phyloP scores from a whole-genome alignment of 2,888 invertebrate species.

The Pristionchus arcanus region DNA sequence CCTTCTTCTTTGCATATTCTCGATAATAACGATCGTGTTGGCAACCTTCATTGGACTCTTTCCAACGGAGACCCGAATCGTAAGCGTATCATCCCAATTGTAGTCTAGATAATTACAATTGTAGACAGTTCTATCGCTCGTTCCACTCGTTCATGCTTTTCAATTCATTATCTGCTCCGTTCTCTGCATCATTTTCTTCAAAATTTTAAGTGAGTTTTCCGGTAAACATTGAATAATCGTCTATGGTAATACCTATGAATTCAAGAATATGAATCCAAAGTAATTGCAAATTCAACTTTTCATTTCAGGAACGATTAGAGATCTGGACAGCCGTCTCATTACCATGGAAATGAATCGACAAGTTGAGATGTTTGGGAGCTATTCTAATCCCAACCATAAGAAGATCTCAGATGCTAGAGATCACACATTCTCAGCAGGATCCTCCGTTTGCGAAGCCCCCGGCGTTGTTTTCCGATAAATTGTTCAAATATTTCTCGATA shows the following conservation, averaged over 20 bases:
- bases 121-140: background rate
- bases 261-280: background rate
- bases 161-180: background rate
- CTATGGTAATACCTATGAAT: too few species aligned
- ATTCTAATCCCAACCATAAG: background rate
- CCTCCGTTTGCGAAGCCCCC: background rate
- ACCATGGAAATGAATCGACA: background rate
- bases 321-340: background rate
- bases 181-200: background rate
- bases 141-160: constrained; percentile 26
- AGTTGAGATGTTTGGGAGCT: background rate
- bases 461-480: constrained; percentile 12
- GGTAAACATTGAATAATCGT: background rate
- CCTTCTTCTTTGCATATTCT: background rate
- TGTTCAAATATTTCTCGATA: too few species aligned
- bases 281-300: too few species aligned
- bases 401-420: background rate
- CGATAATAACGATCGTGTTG: background rate
- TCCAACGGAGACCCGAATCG: constrained; percentile 1
- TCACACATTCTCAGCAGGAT: background rate
- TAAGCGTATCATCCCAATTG: background rate
- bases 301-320: background rate
- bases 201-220: background rate
- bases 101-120: background rate
- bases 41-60: constrained; percentile 21